These are phyloP conservation scores for Dryadula phaetusa DNA, from an alignment of 2,888 invertebrate genomes.

Conservation along the genomic window DNA sequence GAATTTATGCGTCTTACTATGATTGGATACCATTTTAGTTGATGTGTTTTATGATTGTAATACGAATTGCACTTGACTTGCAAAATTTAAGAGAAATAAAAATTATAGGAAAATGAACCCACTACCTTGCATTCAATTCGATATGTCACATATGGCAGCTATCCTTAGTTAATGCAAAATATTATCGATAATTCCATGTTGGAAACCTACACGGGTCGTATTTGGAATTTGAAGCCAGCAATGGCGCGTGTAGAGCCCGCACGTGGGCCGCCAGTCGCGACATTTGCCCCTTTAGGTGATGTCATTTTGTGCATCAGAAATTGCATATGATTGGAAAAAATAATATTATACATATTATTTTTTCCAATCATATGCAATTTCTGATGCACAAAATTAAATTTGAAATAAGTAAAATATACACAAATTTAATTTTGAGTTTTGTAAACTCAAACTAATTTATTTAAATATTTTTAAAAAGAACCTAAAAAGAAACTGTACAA, in stretches of 20 bases:
- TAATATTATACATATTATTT: too few species aligned
- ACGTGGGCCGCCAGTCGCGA: slow-evolving; percentile 76
- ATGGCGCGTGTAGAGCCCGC: slow-evolving; percentile 55
- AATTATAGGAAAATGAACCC: neutral
- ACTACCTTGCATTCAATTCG: neutral
- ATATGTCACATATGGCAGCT: neutral
- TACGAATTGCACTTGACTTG: too few species aligned
- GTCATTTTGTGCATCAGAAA: slow-evolving; percentile 63
- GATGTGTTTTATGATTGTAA: too few species aligned
- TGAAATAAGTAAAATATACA: too few species aligned
- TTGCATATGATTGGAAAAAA: neutral
- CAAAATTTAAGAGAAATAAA: too few species aligned
- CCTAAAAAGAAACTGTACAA: too few species aligned
- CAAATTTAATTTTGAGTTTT: too few species aligned
- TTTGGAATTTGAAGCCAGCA: slow-evolving; percentile 56
- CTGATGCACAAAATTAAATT: too few species aligned
- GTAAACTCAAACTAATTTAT: too few species aligned
- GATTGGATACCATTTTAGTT: too few species aligned
- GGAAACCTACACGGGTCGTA: slow-evolving; percentile 62
- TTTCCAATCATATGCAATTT: too few species aligned
- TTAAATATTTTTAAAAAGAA: too few species aligned
- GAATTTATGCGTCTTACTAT: neutral
- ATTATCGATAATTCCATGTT: slow-evolving; percentile 57
- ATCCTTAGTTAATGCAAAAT: slow-evolving; percentile 22
- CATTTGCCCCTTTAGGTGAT: slow-evolving; percentile 74